These are phyloP conservation scores for Enteromius viviparus DNA, from an alignment of 2,797 vertebrate species.

Conservation along the genomic window DNA sequence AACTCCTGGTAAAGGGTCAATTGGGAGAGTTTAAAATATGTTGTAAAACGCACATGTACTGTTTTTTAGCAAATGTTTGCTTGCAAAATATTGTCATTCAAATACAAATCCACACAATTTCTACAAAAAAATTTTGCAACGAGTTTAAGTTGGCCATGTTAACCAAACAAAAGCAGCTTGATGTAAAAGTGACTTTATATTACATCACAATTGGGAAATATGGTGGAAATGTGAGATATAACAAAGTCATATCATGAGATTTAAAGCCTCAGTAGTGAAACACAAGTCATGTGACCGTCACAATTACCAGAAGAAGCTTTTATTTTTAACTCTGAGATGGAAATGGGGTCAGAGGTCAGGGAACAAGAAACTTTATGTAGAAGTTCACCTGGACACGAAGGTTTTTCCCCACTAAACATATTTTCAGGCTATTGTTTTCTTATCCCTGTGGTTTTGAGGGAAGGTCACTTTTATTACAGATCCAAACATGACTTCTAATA, in stretches of 20 bases:
- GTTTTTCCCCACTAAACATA: background rate
- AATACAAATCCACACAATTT: background rate
- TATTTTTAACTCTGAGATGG: background rate
- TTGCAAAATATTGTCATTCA: background rate
- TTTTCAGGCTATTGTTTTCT: conserved; percentile 13
- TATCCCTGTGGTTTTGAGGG: conserved; percentile 25
- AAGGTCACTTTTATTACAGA: conserved; percentile 35
- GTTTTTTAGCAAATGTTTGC: background rate
- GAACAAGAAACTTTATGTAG: background rate
- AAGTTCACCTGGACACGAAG: background rate
- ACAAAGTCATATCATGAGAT: background rate
- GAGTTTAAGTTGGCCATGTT: background rate
- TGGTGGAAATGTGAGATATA: background rate
- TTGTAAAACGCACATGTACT: background rate
- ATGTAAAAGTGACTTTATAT: background rate
- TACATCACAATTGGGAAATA: background rate
- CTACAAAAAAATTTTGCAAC: background rate
- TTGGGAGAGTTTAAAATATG: background rate
- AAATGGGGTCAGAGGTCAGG: background rate
- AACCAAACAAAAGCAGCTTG: background rate
- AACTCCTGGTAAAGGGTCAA: background rate
- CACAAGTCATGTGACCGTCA: background rate
- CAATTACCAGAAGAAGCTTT: background rate
- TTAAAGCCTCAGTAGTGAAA: background rate
- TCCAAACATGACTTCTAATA: conserved; percentile 3